phyloP scores from a whole-genome alignment of 1,140 invertebrate genomes.

The Diorhabda elongata region DNA sequence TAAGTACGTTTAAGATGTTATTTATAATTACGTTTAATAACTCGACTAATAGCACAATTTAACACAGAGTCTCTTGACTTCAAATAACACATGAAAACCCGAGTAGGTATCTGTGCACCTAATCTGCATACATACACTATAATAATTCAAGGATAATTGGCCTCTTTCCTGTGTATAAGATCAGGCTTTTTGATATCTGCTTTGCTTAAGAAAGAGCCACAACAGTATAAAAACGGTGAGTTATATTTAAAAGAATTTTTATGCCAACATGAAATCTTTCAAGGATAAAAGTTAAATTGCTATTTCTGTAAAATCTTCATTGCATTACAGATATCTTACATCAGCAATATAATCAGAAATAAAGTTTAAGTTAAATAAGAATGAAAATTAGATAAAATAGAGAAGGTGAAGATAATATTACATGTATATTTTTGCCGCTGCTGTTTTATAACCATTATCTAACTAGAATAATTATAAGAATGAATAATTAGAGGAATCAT shows the following conservation, averaged over 20 bases:
- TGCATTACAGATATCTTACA: too few species aligned
- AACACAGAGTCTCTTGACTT: background rate
- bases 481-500: too few species aligned
- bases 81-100: background rate
- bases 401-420: too few species aligned
- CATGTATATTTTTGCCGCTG: too few species aligned
- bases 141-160: conserved; percentile 2
- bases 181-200: background rate
- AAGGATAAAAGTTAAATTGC: background rate
- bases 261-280: background rate
- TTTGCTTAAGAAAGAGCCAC: background rate
- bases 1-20: background rate
- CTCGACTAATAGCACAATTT: background rate
- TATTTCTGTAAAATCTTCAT: too few species aligned
- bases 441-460: too few species aligned
- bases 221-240: background rate
- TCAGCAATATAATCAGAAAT: too few species aligned
- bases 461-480: too few species aligned
- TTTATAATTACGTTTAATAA: background rate
- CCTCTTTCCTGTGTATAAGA: background rate
- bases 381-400: too few species aligned
- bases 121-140: conserved; percentile 2
- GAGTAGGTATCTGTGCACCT: background rate
- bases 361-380: too few species aligned
- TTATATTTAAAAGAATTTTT: background rate